Evolutionary conservation across 2,113 vertebrate genomes (phyloP), one percentile per base, ranked within the genome.

Genomic region (Dolichallabes microphthalmus): DNA sequence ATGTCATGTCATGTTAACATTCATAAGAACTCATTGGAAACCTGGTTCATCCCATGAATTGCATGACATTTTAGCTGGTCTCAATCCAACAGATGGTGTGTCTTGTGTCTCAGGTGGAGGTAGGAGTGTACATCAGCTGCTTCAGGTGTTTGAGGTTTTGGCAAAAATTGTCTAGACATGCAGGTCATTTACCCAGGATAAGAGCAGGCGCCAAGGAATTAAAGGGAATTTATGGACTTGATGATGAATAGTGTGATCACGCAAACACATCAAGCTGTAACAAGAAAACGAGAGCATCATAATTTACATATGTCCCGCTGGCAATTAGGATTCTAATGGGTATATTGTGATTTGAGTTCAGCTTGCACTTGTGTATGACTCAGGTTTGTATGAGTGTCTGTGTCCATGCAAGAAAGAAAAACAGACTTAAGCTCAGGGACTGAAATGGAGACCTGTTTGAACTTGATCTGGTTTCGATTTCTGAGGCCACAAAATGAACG

Each of bases 401-500:
- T 79, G 45, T 77, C 73, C 75, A 30, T 73, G 52, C 22, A 32
- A 20, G n/a, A 27, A 45, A 45, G 27, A 13, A 35, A 20, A 32
- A 74, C 30, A 50, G 11, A 3, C 55, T 50, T 75, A 17, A 83
- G 22, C 7, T 30, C 30, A 27, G n/a, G 19, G 15, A 50, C 60
- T n/a, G 45, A 76, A 84, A 52, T 64, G 20, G 39, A 61, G 78
- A 45, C 45, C 57, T 81, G 78, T 86, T 75, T 78, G 69, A 64
- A 81, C 78, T 85, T 58, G 78, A 82, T 39, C 64, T 53, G 19
- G 20, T 57, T 75, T 71, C 53, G 55, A 35, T 82, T 75, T 55
- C 79, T 82, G 50, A 75, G 74, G 73, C 52, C 58, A 66, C 69
- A 82, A 76, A 86, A 86, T 73, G 64, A 76, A 63, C 6, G 58